Conservation (phyloP, 2,888 invertebrate genomes). For the Drosophila suboccidentalis region DNA sequence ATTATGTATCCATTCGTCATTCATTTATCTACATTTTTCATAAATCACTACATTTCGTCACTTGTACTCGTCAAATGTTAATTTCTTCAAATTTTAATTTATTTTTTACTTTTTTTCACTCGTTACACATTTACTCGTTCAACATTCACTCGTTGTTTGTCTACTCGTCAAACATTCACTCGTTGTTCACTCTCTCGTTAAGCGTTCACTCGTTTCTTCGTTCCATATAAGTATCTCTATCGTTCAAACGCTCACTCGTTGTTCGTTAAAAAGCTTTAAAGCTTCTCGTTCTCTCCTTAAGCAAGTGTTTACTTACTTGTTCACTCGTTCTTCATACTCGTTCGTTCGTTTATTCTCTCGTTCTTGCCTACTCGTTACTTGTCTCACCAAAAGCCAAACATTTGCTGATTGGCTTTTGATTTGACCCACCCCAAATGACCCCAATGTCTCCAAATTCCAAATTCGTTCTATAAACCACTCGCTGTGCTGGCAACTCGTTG, state of each 20-base stretch:
- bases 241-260: conserved; percentile 6
- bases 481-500: background rate
- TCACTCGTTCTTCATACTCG: conserved; percentile 20
- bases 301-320: background rate
- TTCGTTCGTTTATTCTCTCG: conserved; percentile 7
- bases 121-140: background rate
- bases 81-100: background rate
- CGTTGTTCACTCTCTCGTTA: background rate
- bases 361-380: conserved; percentile 19
- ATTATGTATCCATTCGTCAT: conserved; percentile 8
- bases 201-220: conserved; percentile 4
- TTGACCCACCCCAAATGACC: background rate
- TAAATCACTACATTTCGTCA: background rate
- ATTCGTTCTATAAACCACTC: background rate
- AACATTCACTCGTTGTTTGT: background rate
- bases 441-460: conserved; percentile 11
- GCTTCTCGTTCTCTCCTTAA: background rate
- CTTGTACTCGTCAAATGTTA: conserved; percentile 2
- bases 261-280: background rate
- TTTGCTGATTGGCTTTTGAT: conserved; percentile 1
- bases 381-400: background rate
- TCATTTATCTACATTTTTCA: background rate
- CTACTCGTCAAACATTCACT: background rate
- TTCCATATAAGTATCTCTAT: too few relatives aligned
- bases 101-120: background rate